These are phyloP conservation scores for Anoplopoma fimbria DNA, from an alignment of 2,113 vertebrate genomes.

Conservation along the genomic window DNA sequence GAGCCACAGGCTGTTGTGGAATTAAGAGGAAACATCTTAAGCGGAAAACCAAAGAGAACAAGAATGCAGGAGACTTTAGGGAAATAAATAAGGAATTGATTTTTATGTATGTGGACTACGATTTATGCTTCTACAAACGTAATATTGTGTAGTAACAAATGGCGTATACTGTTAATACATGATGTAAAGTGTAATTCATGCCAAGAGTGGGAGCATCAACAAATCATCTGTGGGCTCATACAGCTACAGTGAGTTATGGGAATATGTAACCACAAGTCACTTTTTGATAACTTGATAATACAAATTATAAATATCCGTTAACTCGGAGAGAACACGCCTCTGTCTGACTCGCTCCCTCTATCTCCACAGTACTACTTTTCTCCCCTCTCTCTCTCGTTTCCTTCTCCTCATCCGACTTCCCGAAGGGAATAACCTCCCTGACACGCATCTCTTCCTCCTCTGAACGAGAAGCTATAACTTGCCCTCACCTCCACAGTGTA, in stretches of 20 bases:
- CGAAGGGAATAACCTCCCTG: conserved; percentile 47
- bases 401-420: conserved; percentile 34
- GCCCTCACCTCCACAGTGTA: conserved; percentile 46
- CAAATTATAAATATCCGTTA: conserved; percentile 29
- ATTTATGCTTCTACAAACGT: background rate
- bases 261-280: background rate
- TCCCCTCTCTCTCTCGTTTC: conserved; percentile 1
- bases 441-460: conserved; percentile 32
- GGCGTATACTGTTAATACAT: conserved; percentile 16
- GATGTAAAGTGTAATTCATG: conserved; percentile 11
- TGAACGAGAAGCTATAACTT: conserved; percentile 49
- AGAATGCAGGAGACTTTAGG: background rate
- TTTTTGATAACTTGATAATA: conserved; percentile 24
- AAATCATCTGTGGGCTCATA: background rate
- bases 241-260: background rate
- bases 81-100: background rate
- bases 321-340: background rate
- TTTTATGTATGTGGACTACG: background rate
- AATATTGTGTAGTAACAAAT: conserved; percentile 18
- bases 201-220: background rate
- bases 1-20: conserved; percentile 21
- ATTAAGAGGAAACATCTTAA: conserved; percentile 20
- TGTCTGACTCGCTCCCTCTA: background rate
- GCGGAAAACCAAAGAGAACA: background rate
- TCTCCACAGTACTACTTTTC: background rate